Percentiles rank a stretch among this genome's conserved stretches.
Conservation (phyloP, 2,113 vertebrate species). For the Zosterops borbonicus region DNA sequence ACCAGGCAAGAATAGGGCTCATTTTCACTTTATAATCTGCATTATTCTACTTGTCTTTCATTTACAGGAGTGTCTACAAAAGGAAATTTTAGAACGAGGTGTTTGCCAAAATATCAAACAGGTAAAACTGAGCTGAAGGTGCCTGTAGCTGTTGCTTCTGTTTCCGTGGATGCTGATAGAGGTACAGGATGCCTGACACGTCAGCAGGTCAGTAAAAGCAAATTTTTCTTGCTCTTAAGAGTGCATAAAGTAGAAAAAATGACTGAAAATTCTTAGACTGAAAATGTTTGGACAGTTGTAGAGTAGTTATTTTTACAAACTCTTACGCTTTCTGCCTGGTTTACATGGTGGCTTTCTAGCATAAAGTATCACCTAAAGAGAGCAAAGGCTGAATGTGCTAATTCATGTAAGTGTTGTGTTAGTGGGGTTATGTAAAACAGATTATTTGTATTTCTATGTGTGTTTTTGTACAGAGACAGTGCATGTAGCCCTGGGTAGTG, state of each 20-base stretch:
- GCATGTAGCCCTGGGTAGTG: background rate
- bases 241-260: background rate
- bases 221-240: background rate
- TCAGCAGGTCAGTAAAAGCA: slow-evolving; percentile 66
- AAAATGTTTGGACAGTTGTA: background rate
- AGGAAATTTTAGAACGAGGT: slow-evolving; percentile 57
- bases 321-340: background rate
- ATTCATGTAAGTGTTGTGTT: background rate
- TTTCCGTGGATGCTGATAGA: slow-evolving; percentile 55
- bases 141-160: slow-evolving; percentile 10
- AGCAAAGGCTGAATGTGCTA: background rate
- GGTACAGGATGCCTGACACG: slow-evolving; percentile 6
- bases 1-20: background rate
- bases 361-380: background rate
- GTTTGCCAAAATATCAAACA: slow-evolving; percentile 30
- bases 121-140: slow-evolving; percentile 59
- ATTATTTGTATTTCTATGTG: background rate
- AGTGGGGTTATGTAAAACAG: background rate
- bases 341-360: background rate
- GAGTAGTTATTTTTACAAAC: background rate
- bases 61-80: slow-evolving; percentile 71
- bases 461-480: background rate
- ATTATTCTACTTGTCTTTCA: slow-evolving; percentile 44
- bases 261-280: background rate
- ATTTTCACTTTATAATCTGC: background rate